These are phyloP conservation scores for Choreutis nemorana DNA, from an alignment of 2,888 invertebrate species.

Conservation along the genomic window DNA sequence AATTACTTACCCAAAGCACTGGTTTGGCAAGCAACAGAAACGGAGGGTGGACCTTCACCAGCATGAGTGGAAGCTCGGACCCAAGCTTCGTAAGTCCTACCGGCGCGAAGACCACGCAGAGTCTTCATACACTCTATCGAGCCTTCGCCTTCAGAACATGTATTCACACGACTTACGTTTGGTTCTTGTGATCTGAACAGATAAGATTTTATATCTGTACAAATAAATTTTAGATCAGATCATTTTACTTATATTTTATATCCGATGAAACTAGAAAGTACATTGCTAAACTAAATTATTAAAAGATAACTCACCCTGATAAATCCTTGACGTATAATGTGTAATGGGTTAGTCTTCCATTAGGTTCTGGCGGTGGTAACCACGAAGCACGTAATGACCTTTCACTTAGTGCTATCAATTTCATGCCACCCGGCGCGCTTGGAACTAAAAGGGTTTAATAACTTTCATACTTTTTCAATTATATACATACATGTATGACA, in stretches of 20 bases:
- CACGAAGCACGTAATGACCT: conserved; percentile 85
- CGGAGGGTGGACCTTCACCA: conserved; percentile 70
- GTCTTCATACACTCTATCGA: conserved; percentile 62
- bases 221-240: background rate
- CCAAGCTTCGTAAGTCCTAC: conserved; percentile 85
- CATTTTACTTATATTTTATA: background rate
- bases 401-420: conserved; percentile 81
- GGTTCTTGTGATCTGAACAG: conserved; percentile 43
- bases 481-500: too few relatives aligned
- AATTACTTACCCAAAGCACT: conserved; percentile 39
- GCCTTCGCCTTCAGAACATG: conserved; percentile 43
- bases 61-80: conserved; percentile 82
- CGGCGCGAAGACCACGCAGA: conserved; percentile 72
- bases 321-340: conserved; percentile 79
- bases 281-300: background rate
- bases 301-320: conserved; percentile 54
- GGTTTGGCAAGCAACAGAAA: conserved; percentile 52
- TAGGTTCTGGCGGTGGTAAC: conserved; percentile 82
- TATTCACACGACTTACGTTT: conserved; percentile 42
- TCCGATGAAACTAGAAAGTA: background rate
- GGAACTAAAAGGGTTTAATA: conserved; percentile 77
- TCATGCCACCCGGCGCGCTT: conserved; percentile 84
- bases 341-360: conserved; percentile 84
- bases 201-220: background rate
- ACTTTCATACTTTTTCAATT: too few relatives aligned